Conservation (phyloP, 35 echinoderm and acorn worm genomes). For the Chiridota heheva region DNA sequence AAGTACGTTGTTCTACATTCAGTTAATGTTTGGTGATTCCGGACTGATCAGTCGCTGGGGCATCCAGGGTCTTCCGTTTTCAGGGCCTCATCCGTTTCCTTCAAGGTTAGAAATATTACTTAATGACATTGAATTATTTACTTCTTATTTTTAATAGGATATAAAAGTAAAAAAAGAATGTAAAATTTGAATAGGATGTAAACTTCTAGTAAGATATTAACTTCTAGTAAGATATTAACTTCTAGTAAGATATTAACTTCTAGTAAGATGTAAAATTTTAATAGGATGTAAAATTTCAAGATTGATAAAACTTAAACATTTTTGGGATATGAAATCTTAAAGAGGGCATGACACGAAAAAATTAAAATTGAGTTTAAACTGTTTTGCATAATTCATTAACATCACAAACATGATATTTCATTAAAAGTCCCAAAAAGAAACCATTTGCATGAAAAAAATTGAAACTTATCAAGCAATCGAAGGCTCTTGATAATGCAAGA, state of each 20-base stretch:
- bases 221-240: too few relatives aligned
- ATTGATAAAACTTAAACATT: background rate
- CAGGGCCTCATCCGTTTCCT: constrained; percentile 83
- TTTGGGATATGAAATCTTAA: too few relatives aligned
- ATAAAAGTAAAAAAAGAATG: background rate
- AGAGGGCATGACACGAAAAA: too few relatives aligned
- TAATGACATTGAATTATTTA: background rate
- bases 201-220: background rate
- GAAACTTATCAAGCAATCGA: too few relatives aligned
- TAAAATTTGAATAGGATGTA: background rate
- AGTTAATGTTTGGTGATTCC: constrained; percentile 85
- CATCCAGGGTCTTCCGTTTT: constrained; percentile 48
- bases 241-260: too few relatives aligned
- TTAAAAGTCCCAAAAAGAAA: too few relatives aligned
- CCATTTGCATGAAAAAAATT: too few relatives aligned
- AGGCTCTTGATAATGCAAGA: too few relatives aligned
- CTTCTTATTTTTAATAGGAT: background rate
- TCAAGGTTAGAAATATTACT: constrained; percentile 68
- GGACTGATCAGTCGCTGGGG: constrained; percentile 64
- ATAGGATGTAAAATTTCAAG: background rate
- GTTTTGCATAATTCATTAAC: too few relatives aligned
- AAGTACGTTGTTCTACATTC: constrained; percentile 75
- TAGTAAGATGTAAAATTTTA: background rate
- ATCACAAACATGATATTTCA: too few relatives aligned
- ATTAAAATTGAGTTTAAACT: background rate